Percentiles rank a stretch among this genome's conserved stretches.
phyloP scores from a whole-genome alignment of 2,797 vertebrate genomes.

The Antennarius maculatus region DNA sequence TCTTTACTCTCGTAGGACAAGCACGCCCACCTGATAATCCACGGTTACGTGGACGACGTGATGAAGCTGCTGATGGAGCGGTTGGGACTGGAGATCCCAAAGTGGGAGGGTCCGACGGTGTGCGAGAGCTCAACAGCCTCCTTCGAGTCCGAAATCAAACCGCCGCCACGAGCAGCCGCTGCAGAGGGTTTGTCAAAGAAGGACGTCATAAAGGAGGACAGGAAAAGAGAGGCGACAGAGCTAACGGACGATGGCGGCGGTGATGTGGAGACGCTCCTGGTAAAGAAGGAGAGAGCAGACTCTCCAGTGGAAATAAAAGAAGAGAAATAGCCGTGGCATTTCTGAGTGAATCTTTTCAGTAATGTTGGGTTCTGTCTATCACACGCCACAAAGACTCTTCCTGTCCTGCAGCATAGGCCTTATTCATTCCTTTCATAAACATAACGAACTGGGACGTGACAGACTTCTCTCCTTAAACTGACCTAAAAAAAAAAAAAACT shows the following conservation, averaged over 20 bases:
- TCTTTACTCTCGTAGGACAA: conserved; percentile 81
- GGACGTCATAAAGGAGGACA: conserved; percentile 53
- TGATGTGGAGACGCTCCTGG: conserved; percentile 25
- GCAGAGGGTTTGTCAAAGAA: conserved; percentile 62
- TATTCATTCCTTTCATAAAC: not conserved
- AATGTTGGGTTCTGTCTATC: not conserved
- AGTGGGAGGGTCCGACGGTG: conserved; percentile 87
- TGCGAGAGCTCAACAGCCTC: conserved; percentile 73
- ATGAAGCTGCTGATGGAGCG: conserved; percentile 89
- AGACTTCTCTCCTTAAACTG: not conserved
- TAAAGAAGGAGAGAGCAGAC: conserved; percentile 65
- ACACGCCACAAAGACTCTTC: conserved; percentile 22
- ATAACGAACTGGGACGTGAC: not conserved
- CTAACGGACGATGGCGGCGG: conserved; percentile 29
- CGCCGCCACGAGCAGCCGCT: not conserved
- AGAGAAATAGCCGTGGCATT: conserved; percentile 54
- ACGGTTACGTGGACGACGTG: conserved; percentile 91
- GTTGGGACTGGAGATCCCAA: conserved; percentile 87
- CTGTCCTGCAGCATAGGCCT: conserved; percentile 13
- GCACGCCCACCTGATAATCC: conserved; percentile 89
- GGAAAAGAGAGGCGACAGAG: conserved; percentile 50
- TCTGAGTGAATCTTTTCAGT: conserved; percentile 17
- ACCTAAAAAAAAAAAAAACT: not conserved
- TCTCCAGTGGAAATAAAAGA: conserved; percentile 31
- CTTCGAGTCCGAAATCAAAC: conserved; percentile 49